A percentile compares a stretch with the other conserved stretches of the same genome.
Evolutionary conservation across 2,888 invertebrate genomes (phyloP).

Genomic region (Drosophila recens): DNA sequence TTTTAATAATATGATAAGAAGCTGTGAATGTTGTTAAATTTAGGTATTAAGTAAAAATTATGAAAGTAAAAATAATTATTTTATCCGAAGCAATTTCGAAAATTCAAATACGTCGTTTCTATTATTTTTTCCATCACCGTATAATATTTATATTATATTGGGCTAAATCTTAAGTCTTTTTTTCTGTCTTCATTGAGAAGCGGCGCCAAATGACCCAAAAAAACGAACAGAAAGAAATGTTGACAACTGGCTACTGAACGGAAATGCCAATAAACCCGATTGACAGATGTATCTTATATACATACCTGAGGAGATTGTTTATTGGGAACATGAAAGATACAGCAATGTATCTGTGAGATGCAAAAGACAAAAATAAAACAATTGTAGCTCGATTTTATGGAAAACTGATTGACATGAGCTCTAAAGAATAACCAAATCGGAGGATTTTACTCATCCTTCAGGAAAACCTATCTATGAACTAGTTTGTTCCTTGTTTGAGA

Average conservation of each 20-base stretch:
- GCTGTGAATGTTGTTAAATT: too few relatives aligned
- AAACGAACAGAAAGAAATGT: constrained; percentile 12
- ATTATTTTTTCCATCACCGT: too few relatives aligned
- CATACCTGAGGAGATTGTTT: constrained; percentile 49
- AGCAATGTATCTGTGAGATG: constrained; percentile 3
- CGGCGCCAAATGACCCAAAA: constrained; percentile 60
- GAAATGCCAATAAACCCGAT: constrained; percentile 68
- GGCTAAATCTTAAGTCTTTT: constrained; percentile 9
- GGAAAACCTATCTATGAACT: too few relatives aligned
- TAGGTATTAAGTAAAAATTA: too few relatives aligned
- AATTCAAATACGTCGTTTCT: too few relatives aligned
- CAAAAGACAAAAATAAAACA: background rate
- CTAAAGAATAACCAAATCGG: too few relatives aligned
- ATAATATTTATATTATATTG: constrained; percentile 25
- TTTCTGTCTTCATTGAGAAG: constrained; percentile 4
- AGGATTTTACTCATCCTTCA: too few relatives aligned
- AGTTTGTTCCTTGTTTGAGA: background rate
- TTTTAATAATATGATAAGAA: too few relatives aligned
- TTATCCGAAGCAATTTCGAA: too few relatives aligned
- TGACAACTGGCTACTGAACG: constrained; percentile 66
- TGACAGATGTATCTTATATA: constrained; percentile 40
- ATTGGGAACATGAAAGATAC: constrained; percentile 28
- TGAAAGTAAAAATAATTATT: too few relatives aligned
- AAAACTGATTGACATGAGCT: constrained; percentile 1
- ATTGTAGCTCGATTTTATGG: background rate